phyloP scores from a whole-genome alignment of 2,797 vertebrate genomes.

The Anguilla megastoma region DNA sequence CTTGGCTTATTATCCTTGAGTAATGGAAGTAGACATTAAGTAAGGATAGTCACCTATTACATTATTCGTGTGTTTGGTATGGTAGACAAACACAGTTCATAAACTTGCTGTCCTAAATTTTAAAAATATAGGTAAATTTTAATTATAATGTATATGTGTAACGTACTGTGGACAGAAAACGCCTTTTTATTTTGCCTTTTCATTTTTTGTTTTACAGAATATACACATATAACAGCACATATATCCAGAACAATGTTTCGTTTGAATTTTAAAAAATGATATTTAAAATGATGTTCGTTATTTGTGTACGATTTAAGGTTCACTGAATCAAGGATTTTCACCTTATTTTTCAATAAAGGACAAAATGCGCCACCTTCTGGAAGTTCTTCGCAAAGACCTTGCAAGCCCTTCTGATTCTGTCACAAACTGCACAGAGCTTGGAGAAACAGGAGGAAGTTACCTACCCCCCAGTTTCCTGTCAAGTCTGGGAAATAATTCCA shows the following conservation, averaged over 20 bases:
- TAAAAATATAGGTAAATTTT: no score
- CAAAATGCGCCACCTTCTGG: conserved; percentile 90
- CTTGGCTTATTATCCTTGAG: not conserved
- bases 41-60: not conserved
- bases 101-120: not conserved
- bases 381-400: conserved; percentile 78
- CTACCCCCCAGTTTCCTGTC: conserved; percentile 41
- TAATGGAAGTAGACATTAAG: not conserved
- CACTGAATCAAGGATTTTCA: not conserved
- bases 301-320: not conserved
- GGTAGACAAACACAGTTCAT: not conserved
- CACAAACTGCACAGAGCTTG: conserved; percentile 35
- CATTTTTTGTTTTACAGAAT: conserved; percentile 13
- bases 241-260: not conserved
- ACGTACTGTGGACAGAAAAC: not conserved
- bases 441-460: conserved; percentile 37
- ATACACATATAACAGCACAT: not conserved
- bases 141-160: not conserved
- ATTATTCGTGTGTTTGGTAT: not conserved
- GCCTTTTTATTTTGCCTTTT: not conserved
- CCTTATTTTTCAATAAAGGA: conserved; percentile 65
- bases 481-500: conserved; percentile 42
- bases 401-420: conserved; percentile 56
- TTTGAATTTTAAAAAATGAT: not conserved
- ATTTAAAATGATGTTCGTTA: not conserved